Conservation (phyloP, 2,888 invertebrate genomes). For the Drosophila helvetica region DNA sequence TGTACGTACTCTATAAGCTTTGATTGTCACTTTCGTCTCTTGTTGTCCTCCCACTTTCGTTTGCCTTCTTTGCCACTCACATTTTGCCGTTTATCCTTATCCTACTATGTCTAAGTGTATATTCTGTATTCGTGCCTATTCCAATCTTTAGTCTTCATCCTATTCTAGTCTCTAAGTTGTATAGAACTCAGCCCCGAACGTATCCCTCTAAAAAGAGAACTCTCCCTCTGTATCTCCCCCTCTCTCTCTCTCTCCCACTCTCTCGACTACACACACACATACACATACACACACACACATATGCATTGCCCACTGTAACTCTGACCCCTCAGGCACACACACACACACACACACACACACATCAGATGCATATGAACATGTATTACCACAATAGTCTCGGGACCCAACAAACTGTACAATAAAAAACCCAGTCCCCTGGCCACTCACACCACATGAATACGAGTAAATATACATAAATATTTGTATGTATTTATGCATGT, state of each 20-base stretch:
- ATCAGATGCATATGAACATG: too few species aligned
- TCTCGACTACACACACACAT: constrained; percentile 22
- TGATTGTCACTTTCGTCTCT: constrained; percentile 9
- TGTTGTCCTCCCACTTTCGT: constrained; percentile 26
- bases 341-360: too few species aligned
- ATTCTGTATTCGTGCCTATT: constrained; percentile 19
- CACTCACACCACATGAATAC: not conserved
- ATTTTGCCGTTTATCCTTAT: constrained; percentile 29
- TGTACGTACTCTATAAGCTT: constrained; percentile 10
- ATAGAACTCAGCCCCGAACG: constrained; percentile 43
- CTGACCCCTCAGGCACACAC: too few species aligned
- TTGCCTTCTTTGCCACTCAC: constrained; percentile 36
- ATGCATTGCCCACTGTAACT: constrained; percentile 26
- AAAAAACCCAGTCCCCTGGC: too few species aligned
- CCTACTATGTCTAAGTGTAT: constrained; percentile 46
- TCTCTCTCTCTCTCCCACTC: constrained; percentile 33
- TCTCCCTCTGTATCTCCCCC: constrained; percentile 42
- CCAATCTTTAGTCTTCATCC: constrained; percentile 47
- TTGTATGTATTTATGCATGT: too few species aligned
- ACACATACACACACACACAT: constrained; percentile 28
- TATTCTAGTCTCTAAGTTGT: constrained; percentile 60
- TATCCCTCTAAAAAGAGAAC: constrained; percentile 34
- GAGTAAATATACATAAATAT: not conserved
- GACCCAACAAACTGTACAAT: too few species aligned
- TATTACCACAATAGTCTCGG: too few species aligned